Conservation (phyloP, 2,113 vertebrate genomes). For the Empidonax alnorum region DNA sequence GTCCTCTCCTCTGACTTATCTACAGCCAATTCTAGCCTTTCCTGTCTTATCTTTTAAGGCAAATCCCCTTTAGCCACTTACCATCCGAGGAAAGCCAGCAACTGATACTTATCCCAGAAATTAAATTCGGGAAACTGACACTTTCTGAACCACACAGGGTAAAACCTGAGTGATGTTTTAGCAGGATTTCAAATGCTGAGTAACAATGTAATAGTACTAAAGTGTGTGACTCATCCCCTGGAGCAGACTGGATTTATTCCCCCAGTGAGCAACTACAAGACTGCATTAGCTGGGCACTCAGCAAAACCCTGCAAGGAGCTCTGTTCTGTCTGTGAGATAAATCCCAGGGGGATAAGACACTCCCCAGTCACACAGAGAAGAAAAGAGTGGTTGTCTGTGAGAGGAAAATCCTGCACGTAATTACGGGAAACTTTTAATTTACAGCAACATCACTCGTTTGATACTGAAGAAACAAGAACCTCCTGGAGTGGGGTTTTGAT, state of each 20-base stretch:
- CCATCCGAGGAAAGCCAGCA: background rate
- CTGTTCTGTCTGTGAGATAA: background rate
- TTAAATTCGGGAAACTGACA: background rate
- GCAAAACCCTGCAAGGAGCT: background rate
- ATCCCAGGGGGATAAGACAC: background rate
- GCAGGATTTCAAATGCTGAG: background rate
- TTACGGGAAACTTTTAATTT: background rate
- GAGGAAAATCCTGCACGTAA: background rate
- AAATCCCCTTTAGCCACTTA: slow-evolving; percentile 39
- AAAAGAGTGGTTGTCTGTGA: background rate
- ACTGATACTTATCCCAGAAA: slow-evolving; percentile 16
- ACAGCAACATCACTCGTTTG: background rate
- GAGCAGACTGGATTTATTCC: background rate
- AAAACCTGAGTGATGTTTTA: background rate
- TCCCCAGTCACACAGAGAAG: background rate
- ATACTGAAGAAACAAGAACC: background rate
- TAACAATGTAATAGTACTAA: background rate
- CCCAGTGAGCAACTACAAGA: background rate
- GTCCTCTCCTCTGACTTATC: background rate
- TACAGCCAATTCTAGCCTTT: background rate
- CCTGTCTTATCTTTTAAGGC: background rate
- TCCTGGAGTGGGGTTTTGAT: background rate
- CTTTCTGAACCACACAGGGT: background rate
- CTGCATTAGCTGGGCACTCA: background rate
- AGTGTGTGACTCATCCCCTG: background rate